A percentile compares a stretch with the other conserved stretches of the same genome.
Evolutionary conservation across 2,797 vertebrate species (phyloP).

Genomic region (Prionace glauca): DNA sequence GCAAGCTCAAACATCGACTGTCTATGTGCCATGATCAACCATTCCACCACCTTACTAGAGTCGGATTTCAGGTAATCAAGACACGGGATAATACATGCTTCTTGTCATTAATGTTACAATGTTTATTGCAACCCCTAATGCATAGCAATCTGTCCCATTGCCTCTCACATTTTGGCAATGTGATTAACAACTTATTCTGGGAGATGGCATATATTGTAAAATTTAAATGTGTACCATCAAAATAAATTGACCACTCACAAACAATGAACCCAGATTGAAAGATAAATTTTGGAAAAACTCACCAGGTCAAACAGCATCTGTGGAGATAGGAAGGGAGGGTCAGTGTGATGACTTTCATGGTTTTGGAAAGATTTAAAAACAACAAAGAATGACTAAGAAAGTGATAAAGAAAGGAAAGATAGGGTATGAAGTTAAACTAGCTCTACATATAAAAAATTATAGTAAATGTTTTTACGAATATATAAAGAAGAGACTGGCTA

Average conservation of each 20-base stretch:
- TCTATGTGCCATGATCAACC: constrained; percentile 98
- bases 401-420: no score
- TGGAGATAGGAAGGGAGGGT: not conserved
- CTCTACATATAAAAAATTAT: no score
- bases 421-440: no score
- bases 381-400: no score
- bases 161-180: not conserved
- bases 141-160: not conserved
- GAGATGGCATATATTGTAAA: not conserved
- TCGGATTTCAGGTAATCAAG: constrained; percentile 81
- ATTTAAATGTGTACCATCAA: not conserved
- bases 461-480: no score
- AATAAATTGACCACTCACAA: not conserved
- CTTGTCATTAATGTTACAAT: not conserved
- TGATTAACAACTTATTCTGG: not conserved
- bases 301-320: not conserved
- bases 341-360: not conserved
- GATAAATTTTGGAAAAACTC: not conserved
- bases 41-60: constrained; percentile 87
- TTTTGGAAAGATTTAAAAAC: not conserved
- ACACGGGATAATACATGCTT: no score
- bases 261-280: not conserved
- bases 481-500: no score
- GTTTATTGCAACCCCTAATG: not conserved
- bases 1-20: constrained; percentile 96